Evolutionary conservation across 2,797 vertebrate genomes (phyloP), one percentile per base, ranked within the genome.

Genomic region (Myotis vivesi): DNA sequence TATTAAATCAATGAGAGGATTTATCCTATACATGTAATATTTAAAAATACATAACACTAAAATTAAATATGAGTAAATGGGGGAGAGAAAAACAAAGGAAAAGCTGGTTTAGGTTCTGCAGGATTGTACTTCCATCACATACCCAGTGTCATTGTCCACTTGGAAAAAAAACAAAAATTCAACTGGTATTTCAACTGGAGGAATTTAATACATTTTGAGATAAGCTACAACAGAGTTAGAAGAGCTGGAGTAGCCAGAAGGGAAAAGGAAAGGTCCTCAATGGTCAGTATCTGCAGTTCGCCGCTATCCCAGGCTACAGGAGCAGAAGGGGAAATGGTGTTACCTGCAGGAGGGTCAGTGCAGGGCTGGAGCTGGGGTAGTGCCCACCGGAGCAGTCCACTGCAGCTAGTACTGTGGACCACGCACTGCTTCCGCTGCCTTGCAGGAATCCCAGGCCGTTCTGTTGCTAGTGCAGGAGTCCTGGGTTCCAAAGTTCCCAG

Each of bases 21-120:
- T 82, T 80, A 83, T 82, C 92, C 33, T 49, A 38, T 6, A 36
- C 30, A n/a, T 59, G 2, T 19, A 64, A 83, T 84, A 80, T 25
- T 25, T 71, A 36, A 86, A 93, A 96, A 71, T 51, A 92, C 36
- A 57, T 81, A 51, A 80, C 59, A 53, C 13, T 82, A 88, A 79
- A 81, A 49, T 51, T 33, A 71, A 53, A 79, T 72, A 80, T 64
- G 5, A 76, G 1, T 36, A 49, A 76, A 17, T 49, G 12, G 68
- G 23, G 33, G 66, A 87, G 57, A n/a, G 69, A 75, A 75, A 75
- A 20, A 41, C 20, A 11, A 68, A 84, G 20, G 6, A 19, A 68
- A 49, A 38, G 46, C 3, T 10, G 23, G 2, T 66, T 82, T 59
- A 8, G 23, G 8, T 8, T 80, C 49, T 41, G 3, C 0, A 4